Conservation (phyloP, 2,113 vertebrate genomes). For the Podilymbus podiceps region DNA sequence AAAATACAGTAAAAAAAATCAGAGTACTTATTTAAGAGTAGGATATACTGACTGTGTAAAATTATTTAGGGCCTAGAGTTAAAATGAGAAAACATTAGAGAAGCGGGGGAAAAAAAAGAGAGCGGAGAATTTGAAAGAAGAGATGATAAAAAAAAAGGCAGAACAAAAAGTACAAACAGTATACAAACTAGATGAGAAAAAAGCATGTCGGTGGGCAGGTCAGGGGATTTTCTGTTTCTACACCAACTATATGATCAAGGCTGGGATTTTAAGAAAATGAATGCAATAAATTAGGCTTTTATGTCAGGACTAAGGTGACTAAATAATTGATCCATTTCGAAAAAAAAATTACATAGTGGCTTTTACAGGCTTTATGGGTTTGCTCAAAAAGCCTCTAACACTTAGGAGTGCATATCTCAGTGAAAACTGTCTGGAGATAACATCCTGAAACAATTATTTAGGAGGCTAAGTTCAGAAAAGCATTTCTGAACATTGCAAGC, state of each 20-base stretch:
- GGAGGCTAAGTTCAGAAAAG: not conserved
- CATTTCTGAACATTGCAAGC: not conserved
- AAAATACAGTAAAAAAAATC: not conserved
- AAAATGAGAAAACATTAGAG: not conserved
- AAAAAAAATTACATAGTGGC: not conserved
- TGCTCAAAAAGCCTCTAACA: not conserved
- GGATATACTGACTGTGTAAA: not conserved
- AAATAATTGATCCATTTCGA: not conserved
- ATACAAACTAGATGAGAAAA: not conserved
- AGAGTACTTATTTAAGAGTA: not conserved
- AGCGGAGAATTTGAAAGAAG: not conserved
- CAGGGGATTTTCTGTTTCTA: not conserved
- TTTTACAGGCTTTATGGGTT: not conserved
- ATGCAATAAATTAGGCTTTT: not conserved
- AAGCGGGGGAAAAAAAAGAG: accelerated
- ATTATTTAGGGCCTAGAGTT: not conserved
- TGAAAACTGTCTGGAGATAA: not conserved
- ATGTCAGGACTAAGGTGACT: not conserved
- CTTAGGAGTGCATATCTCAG: not conserved
- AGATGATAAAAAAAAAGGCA: not conserved
- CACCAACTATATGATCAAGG: not conserved
- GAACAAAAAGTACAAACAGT: not conserved
- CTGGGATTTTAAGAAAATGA: not conserved
- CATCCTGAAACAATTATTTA: not conserved
- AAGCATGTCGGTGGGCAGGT: not conserved